These are phyloP conservation scores for Anhinga rufa DNA, from an alignment of 2,113 vertebrate genomes.

Conservation along the genomic window DNA sequence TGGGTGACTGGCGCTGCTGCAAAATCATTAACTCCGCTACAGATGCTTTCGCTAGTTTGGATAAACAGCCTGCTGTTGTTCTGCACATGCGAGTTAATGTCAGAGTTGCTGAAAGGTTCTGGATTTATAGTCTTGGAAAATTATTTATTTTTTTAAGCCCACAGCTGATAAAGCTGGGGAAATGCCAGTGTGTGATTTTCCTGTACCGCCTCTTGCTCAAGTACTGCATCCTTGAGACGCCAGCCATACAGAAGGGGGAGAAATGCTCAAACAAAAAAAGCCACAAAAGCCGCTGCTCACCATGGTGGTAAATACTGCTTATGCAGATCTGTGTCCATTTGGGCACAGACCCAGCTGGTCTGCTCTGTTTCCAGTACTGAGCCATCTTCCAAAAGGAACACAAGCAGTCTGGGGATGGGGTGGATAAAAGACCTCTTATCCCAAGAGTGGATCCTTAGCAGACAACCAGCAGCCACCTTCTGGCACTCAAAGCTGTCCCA, in stretches of 20 bases:
- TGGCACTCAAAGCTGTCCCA: not conserved
- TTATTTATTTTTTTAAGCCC: constrained; percentile 27
- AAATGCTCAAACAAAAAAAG: not conserved
- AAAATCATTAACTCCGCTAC: not conserved
- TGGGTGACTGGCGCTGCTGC: not conserved
- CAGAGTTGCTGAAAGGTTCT: constrained; percentile 22
- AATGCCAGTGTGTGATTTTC: not conserved
- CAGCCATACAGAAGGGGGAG: fast-evolving
- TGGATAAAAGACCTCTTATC: not conserved
- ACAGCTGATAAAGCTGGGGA: constrained; percentile 48
- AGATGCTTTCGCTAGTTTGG: not conserved
- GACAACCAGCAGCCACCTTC: not conserved
- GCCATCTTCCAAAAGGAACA: not conserved
- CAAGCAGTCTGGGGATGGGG: not conserved
- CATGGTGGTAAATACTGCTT: not conserved
- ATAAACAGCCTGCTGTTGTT: constrained; percentile 49
- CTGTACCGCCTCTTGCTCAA: not conserved
- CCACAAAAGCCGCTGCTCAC: not conserved
- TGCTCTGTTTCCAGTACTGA: not conserved
- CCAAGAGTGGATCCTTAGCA: not conserved
- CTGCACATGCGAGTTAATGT: constrained; percentile 15
- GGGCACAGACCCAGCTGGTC: not conserved
- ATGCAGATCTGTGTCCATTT: not conserved
- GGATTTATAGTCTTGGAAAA: constrained; percentile 33
- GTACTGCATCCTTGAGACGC: not conserved